Base-by-base conservation (phyloP, 2,888 invertebrate genomes). In the Zelleria hepariella region DNA sequence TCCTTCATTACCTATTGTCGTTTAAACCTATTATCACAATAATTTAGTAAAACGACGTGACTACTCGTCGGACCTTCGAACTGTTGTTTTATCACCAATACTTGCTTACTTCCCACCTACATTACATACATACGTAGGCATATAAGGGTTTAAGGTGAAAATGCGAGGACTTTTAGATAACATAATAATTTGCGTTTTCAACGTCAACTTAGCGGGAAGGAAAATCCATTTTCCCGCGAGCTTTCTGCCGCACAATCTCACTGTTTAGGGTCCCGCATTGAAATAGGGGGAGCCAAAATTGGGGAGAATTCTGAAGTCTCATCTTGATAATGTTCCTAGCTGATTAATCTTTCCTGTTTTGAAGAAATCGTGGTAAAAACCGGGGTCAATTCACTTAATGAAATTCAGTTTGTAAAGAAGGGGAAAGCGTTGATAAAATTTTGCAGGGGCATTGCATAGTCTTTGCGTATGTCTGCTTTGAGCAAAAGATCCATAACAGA, bases 221-320 rank as follows among this genome's bases (percentile, higher is more conserved):
- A 66, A 73, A 76, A 74, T 70, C 68, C 66, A 74, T 75, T 78
- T 72, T 69, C 68, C 69, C 68, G 60, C 66, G 66, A 73, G 71
- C 75, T 76, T 71, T 69, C 68, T 68, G 65, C 15, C 15, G 32
- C 32, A 42, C 32, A 42, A 42, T 42, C 32, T 42, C 2, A 42
- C 32, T 42, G 32, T 15, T 42, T 42, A 42, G 32, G 32, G 32
- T 42, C 10, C 32, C 4, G 32, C 10, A 15, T 10, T 42, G 32
- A 42, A 15, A 15, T 15, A 42, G 0, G 32, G 32, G 32, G 32
- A 42, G 32, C 32, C 32, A 3, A 10, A 2, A 10, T 15, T 10
- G 15, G 6, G 32, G 32, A 10, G 32, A 10, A 15, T 42, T 42
- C 15, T 42, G 32, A 15, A 42, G 32, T 42, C 10, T 42, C 32